A percentile compares a stretch with the other conserved stretches of the same genome.
Conservation (phyloP, 2,113 vertebrate species). For the Nasalis larvatus region DNA sequence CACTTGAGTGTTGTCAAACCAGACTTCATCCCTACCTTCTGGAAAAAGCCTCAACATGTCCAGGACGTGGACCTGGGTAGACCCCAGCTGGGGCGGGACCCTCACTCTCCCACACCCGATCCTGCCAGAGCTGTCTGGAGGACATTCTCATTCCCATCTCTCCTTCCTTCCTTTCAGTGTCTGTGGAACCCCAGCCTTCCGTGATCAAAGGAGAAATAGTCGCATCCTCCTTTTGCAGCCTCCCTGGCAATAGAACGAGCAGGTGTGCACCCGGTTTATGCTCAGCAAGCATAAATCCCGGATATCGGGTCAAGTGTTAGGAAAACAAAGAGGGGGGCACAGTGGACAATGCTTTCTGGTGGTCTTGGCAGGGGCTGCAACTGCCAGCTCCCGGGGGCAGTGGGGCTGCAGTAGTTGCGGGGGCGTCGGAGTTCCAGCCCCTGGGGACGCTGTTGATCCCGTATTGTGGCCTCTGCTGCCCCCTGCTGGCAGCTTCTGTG, state of each 20-base stretch:
- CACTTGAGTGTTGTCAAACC: not conserved
- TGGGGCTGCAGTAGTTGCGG: not conserved
- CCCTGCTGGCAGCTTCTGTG: not conserved
- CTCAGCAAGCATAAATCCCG: not conserved
- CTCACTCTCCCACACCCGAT: not conserved
- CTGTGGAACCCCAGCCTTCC: not conserved
- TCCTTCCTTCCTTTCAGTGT: not conserved
- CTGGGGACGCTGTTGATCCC: not conserved
- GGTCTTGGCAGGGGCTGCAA: not conserved
- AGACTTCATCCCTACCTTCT: not conserved
- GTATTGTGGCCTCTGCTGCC: not conserved
- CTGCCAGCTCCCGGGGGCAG: not conserved
- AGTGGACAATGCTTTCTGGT: not conserved
- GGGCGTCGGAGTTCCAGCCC: accelerated
- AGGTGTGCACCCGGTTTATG: accelerated
- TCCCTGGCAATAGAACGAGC: not conserved
- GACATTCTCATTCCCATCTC: not conserved
- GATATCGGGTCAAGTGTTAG: not conserved
- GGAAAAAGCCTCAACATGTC: not conserved
- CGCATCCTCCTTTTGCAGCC: too few species aligned
- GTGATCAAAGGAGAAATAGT: not conserved
- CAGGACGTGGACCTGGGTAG: not conserved
- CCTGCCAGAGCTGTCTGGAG: not conserved
- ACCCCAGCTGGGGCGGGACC: not conserved
- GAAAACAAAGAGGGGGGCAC: not conserved